phyloP scores from a whole-genome alignment of 2,797 vertebrate genomes.

The Halcyon smyrnensis region DNA sequence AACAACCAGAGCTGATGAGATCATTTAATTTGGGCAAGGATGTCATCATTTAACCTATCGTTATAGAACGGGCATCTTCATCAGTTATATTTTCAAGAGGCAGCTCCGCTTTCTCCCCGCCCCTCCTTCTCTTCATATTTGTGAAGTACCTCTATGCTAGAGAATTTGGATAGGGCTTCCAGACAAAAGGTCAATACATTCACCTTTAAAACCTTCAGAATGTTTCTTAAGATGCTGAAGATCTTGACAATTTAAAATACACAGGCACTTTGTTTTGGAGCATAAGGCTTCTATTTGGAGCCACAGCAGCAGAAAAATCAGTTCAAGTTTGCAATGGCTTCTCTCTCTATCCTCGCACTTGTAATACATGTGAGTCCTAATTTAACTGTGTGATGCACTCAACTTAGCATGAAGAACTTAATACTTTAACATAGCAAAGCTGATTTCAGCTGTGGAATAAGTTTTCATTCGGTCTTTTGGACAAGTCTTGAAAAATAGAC shows the following conservation, averaged over 20 bases:
- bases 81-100: neutral
- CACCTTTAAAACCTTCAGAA: neutral
- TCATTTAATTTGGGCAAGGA: neutral
- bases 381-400: neutral
- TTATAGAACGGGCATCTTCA: neutral
- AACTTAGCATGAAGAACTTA: neutral
- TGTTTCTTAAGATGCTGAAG: neutral
- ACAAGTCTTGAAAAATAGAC: neutral
- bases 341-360: neutral
- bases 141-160: neutral
- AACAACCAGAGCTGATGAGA: neutral
- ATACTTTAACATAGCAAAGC: neutral
- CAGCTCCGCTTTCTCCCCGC: fast-evolving
- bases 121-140: neutral
- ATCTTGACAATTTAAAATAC: neutral
- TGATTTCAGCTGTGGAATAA: neutral
- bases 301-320: neutral
- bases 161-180: neutral
- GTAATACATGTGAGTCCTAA: neutral
- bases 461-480: neutral
- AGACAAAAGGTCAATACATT: neutral
- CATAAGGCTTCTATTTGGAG: neutral
- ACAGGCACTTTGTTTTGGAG: neutral
- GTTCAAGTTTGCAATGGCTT: neutral
- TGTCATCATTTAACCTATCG: neutral